These are phyloP conservation scores for Diacarnus erythraeanus DNA, from an alignment of 37 sponge, comb jelly and placozoan species.

Conservation along the genomic window DNA sequence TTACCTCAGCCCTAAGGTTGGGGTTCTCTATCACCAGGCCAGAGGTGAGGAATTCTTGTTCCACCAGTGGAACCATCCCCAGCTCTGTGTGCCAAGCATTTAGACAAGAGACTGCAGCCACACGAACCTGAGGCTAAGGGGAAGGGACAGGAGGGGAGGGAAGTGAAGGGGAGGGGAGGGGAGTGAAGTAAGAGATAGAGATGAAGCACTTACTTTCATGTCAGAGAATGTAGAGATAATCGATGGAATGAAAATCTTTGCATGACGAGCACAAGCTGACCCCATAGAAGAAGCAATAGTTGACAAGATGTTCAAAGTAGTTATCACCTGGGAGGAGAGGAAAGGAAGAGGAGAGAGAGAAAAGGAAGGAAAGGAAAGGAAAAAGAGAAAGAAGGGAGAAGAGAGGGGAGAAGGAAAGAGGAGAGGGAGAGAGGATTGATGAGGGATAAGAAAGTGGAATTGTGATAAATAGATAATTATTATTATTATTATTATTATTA, in stretches of 20 bases:
- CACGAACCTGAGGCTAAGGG: slow-evolving; percentile 65
- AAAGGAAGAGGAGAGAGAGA: background rate
- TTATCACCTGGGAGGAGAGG: slow-evolving; percentile 47
- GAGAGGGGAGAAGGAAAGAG: background rate
- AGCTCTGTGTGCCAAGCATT: slow-evolving; percentile 68
- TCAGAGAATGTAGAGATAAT: slow-evolving; percentile 51
- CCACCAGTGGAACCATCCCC: slow-evolving; percentile 56
- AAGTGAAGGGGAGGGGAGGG: background rate
- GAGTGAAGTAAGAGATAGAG: background rate
- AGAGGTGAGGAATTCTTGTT: slow-evolving; percentile 61
- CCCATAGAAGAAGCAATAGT: slow-evolving; percentile 83
- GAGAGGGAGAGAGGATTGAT: no score
- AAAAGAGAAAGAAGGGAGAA: background rate
- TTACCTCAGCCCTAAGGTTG: slow-evolving; percentile 76
- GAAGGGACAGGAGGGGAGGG: background rate
- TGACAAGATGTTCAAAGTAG: slow-evolving; percentile 61
- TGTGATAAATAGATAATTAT: background rate
- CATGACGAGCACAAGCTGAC: slow-evolving; percentile 43
- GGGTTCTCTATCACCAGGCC: slow-evolving; percentile 86
- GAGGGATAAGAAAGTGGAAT: slow-evolving; percentile 1
- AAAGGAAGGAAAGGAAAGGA: background rate
- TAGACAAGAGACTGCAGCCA: slow-evolving; percentile 60
- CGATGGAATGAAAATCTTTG: slow-evolving; percentile 49
- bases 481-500: background rate
- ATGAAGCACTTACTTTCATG: slow-evolving; percentile 55